phyloP scores from a whole-genome alignment of 2,113 vertebrate genomes.

The Tetrax tetrax region DNA sequence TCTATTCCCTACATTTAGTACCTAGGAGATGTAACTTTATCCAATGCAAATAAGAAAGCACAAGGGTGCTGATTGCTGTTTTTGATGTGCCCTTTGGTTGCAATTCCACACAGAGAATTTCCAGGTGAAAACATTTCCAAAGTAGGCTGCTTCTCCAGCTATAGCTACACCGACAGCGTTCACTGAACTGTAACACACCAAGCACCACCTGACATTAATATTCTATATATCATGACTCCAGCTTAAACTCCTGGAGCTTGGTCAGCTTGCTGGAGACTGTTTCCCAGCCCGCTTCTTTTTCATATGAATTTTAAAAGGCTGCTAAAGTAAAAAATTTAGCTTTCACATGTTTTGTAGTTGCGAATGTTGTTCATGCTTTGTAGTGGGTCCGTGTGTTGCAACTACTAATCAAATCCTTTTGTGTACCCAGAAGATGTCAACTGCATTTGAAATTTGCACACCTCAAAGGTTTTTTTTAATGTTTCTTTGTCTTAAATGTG shows the following conservation, averaged over 20 bases:
- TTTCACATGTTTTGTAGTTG: neutral
- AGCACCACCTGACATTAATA: neutral
- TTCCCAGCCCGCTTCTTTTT: neutral
- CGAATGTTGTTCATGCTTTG: neutral
- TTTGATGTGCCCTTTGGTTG: neutral
- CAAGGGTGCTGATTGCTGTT: neutral
- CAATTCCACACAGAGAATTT: neutral
- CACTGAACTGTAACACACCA: neutral
- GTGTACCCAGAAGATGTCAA: fast-evolving
- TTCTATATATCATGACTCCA: neutral
- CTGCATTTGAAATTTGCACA: neutral
- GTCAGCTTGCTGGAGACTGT: neutral
- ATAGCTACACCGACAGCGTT: neutral
- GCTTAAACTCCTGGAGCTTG: neutral
- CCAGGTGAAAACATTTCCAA: neutral
- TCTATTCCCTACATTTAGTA: neutral
- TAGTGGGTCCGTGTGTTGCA: neutral
- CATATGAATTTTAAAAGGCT: neutral
- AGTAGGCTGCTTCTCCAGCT: neutral
- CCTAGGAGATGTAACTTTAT: neutral
- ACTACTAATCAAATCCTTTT: neutral
- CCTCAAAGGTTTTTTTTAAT: neutral
- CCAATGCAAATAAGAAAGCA: neutral
- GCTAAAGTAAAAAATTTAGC: neutral
- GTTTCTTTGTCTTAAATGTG: neutral